Base-by-base conservation (phyloP, 2,113 vertebrate species). In the Macquaria ambigua region DNA sequence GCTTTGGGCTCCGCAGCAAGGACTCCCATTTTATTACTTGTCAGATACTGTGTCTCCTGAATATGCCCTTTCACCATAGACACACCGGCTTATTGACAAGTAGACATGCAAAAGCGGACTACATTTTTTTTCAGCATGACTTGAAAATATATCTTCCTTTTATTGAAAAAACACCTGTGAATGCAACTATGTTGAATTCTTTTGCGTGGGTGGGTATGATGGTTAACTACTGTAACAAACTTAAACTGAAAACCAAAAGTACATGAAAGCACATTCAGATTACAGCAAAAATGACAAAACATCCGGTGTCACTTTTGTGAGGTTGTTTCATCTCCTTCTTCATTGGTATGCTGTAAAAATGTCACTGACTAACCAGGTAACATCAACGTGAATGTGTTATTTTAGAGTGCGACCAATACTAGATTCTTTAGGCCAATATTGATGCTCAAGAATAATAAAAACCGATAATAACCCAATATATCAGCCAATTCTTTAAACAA, bases 1-100 rank as follows among this genome's bases (percentile, higher is more conserved):
- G 78, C 66, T 81, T 58, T 79, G 61, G 46, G 66, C 48, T 77
- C n/a, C 1, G 62, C 56, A 64, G 68, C 31, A 46, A 84, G 25
- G 18, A 75, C 12, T 84, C 58, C 34, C 6, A 61, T 86, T 90
- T 72, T 76, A 84, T 74, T 68, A 73, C 85, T 74, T 79, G 75
- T 81, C 84, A 90, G 46, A 76, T 34, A 43, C 2, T n/a, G 48
- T 8, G 18, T 64, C 61, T 84, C 67, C n/a, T 64, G 37, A 50
- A 79, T 74, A 56, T 76, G 64, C 50, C 43, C 41, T 72, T 67
- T 83, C 18, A 73, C 6, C n/a, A 62, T 3, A 9, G 34, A 72
- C 25, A 80, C 37, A 48, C 61, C 21, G 7, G 20, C 16, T 74
- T 43, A 34, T 61, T 58, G 37, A 62, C 1, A 12, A 52, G 59